Base-by-base conservation (phyloP, 2,888 invertebrate genomes). In the Cephalotes varians region DNA sequence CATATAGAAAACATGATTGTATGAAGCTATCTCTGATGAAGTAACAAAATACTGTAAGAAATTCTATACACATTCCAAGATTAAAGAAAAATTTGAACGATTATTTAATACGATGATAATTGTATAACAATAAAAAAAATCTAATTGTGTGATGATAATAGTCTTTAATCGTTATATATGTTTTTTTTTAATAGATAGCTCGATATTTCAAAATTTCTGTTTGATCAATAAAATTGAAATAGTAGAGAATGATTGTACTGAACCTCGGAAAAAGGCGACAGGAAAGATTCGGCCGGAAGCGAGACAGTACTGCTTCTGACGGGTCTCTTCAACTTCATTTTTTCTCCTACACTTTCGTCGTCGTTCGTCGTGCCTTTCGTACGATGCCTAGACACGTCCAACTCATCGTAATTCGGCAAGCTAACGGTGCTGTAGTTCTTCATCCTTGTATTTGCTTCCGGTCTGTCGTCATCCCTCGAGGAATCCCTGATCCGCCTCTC, bases 351-450 rank as follows among this genome's bases (percentile, higher is more conserved):
- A n/a, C n/a, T 37, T 21, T 64, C 64, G 9, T 84, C 71, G 18
- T 67, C 92, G 91, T 44, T 93, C 40, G 37, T 12, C 51, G 93
- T 85, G 10, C 92, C 93, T 71, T 92, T 91, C 44, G 90, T 87
- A 51, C 92, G 90, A 60, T 86, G 87, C 74, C 89, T 86, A 65
- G 84, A 49, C 83, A 82, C 77, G 60, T 87, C 90, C 65, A 95
- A 91, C 87, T 96, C 95, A 87, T 93, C 95, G 91, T 95, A 95
- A 92, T 95, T 95, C 21, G 96, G 96, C 80, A 96, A 91, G 25
- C 96, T 96, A 77, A 95, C 94, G 4, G 95, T 95, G 67, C 95
- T 96, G 76, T 94, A 92, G 88, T 95, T 95, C 91, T 95, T 95
- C 84, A 84, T 76, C 84, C 86, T 89, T 21, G 83, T 86, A 81